Base-by-base conservation (phyloP, 1,140 invertebrate species). In the Oncopodura yosiiana region DNA sequence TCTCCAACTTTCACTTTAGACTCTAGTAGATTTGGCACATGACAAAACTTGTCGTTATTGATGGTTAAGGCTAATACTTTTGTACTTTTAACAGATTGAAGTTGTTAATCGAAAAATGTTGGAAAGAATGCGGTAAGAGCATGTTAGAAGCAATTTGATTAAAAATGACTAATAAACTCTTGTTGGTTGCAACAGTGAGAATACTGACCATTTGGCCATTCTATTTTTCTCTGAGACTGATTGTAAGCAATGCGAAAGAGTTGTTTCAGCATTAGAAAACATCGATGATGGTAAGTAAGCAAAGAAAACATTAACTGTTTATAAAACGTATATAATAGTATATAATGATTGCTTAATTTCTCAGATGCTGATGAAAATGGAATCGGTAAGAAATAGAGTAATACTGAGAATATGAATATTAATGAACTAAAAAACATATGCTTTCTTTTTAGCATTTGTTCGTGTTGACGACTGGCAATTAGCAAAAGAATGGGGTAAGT, bases 91-190 rank as follows among this genome's bases (percentile, higher is more conserved):
- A 4, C 68, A 90, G 51, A 94, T 95, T 39, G 91, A 95, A 69
- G 79, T 84, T 66, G 88, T 94, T 2, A 95, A 94, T 67, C 77
- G 80, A 46, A 92, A 93, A 72, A 92, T 94, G 87, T 86, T 95
- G 66, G 82, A 90, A 43, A 89, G 91, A 71, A 87, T 94, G 64
- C 75, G 89, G 56, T 85, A 91, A 68, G n/a, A 82, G 82, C 21
- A 87, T 87, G 0, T 18, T 11, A 8, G 9, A 34, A 9, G 32
- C 32, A 34, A 11, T 11, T 34, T 34, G 32, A 34, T n/a, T 9
- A 34, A 34, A 11, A 34, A n/a, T n/a, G n/a, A n/a, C n/a, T n/a
- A n/a, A n/a, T n/a, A n/a, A n/a, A n/a, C n/a, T n/a, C n/a, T n/a
- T n/a, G n/a, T n/a, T n/a, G 32, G 32, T n/a, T 34, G 9, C n/a